phyloP scores from a whole-genome alignment of 2,888 invertebrate genomes.

The Oasisia sp. region DNA sequence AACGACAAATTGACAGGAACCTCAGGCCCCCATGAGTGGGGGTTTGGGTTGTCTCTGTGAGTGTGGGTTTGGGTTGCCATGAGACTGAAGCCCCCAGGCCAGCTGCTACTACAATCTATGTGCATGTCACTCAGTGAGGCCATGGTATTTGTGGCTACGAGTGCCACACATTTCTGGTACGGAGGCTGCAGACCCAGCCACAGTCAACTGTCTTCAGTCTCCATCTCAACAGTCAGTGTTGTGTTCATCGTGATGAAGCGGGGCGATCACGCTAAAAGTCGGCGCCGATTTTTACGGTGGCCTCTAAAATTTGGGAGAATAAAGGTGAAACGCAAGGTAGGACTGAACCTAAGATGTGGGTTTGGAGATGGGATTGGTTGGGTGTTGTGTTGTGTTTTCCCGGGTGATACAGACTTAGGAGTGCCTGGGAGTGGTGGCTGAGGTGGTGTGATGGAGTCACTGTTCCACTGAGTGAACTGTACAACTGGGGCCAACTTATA shows the following conservation, averaged over 20 bases:
- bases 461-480: not conserved
- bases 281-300: not conserved
- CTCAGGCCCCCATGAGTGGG: not conserved
- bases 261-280: not conserved
- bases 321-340: not conserved
- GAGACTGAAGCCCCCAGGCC: not conserved
- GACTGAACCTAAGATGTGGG: not conserved
- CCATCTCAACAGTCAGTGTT: not conserved
- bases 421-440: not conserved
- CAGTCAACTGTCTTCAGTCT: not conserved
- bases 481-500: not conserved
- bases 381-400: not conserved
- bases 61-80: not conserved
- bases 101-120: slow-evolving; percentile 2
- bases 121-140: not conserved
- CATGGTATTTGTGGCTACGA: not conserved
- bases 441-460: not conserved
- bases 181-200: not conserved
- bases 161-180: not conserved
- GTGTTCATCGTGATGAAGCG: not conserved
- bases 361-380: not conserved
- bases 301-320: not conserved
- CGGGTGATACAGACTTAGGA: not conserved
- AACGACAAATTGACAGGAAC: not conserved
- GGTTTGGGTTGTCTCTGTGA: not conserved